Evolutionary conservation across 2,113 vertebrate species (phyloP).

Genomic region (Mixornis gularis): DNA sequence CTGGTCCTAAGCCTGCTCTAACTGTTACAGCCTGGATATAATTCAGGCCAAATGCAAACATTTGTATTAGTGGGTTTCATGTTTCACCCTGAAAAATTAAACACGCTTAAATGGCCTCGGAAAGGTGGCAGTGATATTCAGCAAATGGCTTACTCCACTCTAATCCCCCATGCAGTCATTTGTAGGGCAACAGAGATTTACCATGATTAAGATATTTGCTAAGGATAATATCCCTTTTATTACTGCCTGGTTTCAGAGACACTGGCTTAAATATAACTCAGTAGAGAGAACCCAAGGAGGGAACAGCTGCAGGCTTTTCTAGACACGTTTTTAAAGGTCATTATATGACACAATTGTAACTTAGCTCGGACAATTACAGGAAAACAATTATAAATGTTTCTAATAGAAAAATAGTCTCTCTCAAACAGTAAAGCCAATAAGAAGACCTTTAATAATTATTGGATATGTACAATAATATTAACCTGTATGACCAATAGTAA

Average conservation of each 20-base stretch:
- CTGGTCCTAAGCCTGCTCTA: constrained; percentile 35
- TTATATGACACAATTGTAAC: constrained; percentile 1
- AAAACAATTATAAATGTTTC: constrained; percentile 3
- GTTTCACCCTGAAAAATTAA: constrained; percentile 65
- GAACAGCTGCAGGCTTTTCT: constrained; percentile 59
- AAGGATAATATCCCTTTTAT: constrained; percentile 63
- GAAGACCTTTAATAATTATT: neutral
- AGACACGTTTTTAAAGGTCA: constrained; percentile 40
- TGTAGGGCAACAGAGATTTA: constrained; percentile 66
- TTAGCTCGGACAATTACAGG: neutral
- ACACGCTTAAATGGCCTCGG: constrained; percentile 45
- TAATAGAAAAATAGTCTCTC: neutral
- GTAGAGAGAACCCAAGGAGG: neutral
- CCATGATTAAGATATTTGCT: constrained; percentile 63
- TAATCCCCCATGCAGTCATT: constrained; percentile 60
- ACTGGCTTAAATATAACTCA: constrained; percentile 42
- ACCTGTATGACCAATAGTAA: neutral
- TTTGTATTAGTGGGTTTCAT: constrained; percentile 52
- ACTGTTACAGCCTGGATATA: constrained; percentile 55
- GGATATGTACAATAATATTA: neutral
- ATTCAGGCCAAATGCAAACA: constrained; percentile 62
- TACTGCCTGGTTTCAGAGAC: constrained; percentile 54
- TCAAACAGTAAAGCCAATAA: neutral
- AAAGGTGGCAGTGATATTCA: constrained; percentile 67
- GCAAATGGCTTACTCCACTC: constrained; percentile 57